Conservation (phyloP, 2,797 vertebrate genomes). For the Sphenopsis melanotis region DNA sequence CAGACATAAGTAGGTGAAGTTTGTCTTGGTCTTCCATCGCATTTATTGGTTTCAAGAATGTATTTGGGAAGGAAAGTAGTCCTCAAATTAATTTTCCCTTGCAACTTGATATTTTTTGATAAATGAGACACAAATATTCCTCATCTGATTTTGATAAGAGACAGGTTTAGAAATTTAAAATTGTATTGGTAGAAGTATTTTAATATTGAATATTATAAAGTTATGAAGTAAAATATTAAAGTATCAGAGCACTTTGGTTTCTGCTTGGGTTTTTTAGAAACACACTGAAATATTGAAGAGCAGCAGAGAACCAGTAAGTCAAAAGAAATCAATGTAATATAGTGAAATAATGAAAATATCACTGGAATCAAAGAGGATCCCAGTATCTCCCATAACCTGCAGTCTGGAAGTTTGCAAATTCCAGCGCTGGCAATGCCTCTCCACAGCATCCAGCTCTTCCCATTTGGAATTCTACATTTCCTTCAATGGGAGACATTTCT, state of each 20-base stretch:
- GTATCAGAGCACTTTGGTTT: not conserved
- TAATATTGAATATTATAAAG: not conserved
- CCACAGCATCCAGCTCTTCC: accelerated
- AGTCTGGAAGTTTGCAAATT: not conserved
- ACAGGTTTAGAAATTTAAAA: not conserved
- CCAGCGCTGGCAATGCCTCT: accelerated
- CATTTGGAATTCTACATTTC: not conserved
- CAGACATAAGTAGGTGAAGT: not conserved
- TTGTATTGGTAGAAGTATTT: not conserved
- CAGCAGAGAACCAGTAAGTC: not conserved
- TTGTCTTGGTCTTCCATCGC: not conserved
- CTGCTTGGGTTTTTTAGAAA: not conserved
- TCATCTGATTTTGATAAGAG: not conserved
- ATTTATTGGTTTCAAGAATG: not conserved
- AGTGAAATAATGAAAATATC: not conserved
- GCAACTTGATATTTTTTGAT: not conserved
- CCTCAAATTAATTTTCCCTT: not conserved
- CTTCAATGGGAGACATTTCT: not conserved
- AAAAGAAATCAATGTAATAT: not conserved
- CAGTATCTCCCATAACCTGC: not conserved
- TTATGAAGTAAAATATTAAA: not conserved
- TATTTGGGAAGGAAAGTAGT: not conserved
- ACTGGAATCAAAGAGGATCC: not conserved
- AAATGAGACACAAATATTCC: not conserved
- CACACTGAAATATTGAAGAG: not conserved